Percentiles rank a stretch among this genome's conserved stretches.
Conservation (phyloP, 2,888 invertebrate genomes). For the Drosophila acutilabella region DNA sequence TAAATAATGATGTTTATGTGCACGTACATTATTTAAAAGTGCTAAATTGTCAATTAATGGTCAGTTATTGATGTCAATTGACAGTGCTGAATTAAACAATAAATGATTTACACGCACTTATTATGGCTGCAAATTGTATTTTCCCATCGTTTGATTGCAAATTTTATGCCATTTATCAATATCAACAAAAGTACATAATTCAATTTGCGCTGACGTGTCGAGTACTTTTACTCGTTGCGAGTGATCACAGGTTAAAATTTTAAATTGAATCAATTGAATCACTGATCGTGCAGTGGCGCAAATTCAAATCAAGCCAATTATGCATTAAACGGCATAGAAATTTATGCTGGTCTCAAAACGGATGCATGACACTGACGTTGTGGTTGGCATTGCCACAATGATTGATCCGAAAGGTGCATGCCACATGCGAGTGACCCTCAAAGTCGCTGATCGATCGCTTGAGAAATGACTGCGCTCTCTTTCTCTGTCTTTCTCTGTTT, state of each 20-base stretch:
- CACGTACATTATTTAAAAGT: background rate
- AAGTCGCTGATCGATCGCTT: conserved; percentile 45
- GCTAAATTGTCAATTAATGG: conserved; percentile 35
- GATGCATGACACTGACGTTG: conserved; percentile 51
- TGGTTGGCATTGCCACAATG: conserved; percentile 49
- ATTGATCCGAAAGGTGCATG: conserved; percentile 61
- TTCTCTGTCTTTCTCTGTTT: background rate
- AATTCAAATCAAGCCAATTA: conserved; percentile 67
- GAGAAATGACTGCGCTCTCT: background rate
- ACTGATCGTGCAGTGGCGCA: conserved; percentile 49
- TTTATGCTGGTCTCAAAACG: conserved; percentile 25
- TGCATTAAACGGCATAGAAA: conserved; percentile 30
- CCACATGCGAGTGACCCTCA: conserved; percentile 40
- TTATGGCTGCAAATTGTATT: conserved; percentile 5
- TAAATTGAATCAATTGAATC: conserved; percentile 77
- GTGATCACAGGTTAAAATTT: conserved; percentile 47
- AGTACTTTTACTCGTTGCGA: conserved; percentile 4
- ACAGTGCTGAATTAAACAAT: background rate
- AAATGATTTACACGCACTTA: conserved; percentile 29
- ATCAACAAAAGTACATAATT: conserved; percentile 68
- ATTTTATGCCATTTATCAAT: conserved; percentile 70
- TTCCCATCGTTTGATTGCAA: conserved; percentile 65
- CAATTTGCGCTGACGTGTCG: conserved; percentile 41
- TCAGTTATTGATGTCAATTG: conserved; percentile 53
- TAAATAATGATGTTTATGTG: conserved; percentile 23